Percentiles rank a stretch among this genome's conserved stretches.
Conservation (phyloP, 2,888 invertebrate genomes). For the Lithophane semibrunnea region DNA sequence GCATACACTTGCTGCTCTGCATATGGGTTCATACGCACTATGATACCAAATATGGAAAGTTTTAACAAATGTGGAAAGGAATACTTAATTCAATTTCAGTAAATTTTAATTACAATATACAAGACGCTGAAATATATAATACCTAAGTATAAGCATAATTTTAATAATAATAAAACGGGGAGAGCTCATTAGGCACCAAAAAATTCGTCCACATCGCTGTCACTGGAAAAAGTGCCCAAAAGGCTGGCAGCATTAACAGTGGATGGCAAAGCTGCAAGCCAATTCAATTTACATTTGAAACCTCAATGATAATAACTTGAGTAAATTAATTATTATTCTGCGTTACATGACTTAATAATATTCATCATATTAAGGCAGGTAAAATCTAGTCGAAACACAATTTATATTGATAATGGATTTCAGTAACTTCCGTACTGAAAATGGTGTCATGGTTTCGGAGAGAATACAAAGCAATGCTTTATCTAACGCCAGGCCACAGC, state of each 20-base stretch:
- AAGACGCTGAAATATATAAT: no score
- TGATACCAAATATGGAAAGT: neutral
- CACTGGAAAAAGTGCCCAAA: no score
- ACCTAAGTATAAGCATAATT: no score
- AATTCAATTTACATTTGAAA: neutral
- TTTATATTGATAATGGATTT: slow-evolving; percentile 9
- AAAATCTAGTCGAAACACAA: slow-evolving; percentile 3
- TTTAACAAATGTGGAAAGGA: neutral
- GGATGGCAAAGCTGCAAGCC: no score
- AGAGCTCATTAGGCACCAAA: no score
- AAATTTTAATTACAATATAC: neutral
- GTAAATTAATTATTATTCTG: slow-evolving; percentile 13
- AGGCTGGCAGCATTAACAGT: no score
- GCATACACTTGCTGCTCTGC: neutral
- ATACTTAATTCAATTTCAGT: neutral
- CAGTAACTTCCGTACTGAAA: slow-evolving; percentile 36
- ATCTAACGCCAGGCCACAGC: slow-evolving; percentile 20
- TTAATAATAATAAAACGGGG: no score
- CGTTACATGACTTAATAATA: neutral
- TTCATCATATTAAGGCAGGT: neutral
- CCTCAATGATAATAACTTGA: neutral
- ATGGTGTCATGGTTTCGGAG: slow-evolving; percentile 38
- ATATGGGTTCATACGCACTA: neutral
- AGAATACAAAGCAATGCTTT: slow-evolving; percentile 44
- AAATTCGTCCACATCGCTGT: no score